These are phyloP conservation scores for Candoia aspera DNA, from an alignment of 2,113 vertebrate species.

Conservation along the genomic window DNA sequence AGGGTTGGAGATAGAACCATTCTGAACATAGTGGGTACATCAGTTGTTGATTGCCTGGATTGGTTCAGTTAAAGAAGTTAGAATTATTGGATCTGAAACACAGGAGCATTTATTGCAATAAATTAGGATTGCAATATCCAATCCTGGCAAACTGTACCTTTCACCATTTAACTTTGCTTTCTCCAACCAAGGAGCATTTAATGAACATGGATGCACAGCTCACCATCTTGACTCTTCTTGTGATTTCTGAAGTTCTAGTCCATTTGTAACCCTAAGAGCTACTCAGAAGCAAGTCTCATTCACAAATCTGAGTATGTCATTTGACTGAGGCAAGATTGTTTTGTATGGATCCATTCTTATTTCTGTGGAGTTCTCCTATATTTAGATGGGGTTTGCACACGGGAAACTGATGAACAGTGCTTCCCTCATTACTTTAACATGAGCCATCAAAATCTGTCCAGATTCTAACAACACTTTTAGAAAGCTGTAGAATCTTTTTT, in stretches of 20 bases:
- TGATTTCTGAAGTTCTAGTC: neutral
- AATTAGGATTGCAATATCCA: neutral
- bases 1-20: conserved; percentile 41
- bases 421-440: neutral
- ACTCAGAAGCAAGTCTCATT: neutral
- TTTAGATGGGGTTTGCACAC: neutral
- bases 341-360: neutral
- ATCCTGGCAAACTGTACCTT: neutral
- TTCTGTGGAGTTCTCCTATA: neutral
- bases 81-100: neutral
- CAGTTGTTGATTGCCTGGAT: neutral
- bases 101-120: neutral
- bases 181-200: neutral
- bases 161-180: neutral
- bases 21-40: neutral
- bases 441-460: neutral
- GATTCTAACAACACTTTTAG: neutral
- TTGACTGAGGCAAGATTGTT: neutral
- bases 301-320: neutral
- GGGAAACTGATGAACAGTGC: neutral
- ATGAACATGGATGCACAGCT: neutral
- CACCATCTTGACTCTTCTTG: neutral
- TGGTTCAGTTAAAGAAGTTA: neutral
- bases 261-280: neutral
- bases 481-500: neutral